Percentiles rank a stretch among this genome's conserved stretches.
Evolutionary conservation across 64 coral and sea anemone species (phyloP).

Genomic region (Acropora tenuis): DNA sequence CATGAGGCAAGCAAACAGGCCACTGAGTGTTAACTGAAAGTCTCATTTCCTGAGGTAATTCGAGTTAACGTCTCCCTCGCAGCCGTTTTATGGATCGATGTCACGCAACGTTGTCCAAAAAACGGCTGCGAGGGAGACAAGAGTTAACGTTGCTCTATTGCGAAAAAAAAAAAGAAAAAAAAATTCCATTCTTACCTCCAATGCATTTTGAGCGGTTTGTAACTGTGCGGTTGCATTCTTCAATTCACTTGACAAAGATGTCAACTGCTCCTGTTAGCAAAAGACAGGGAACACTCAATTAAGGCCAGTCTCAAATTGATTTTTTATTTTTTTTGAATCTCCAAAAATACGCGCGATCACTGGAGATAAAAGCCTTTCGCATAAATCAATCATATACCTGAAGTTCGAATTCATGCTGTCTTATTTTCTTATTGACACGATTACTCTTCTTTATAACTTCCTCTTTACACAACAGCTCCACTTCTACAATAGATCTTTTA

Average conservation of each 20-base stretch:
- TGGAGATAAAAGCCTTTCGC: not conserved
- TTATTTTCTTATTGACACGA: slow-evolving; percentile 36
- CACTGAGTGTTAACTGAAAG: too few relatives aligned
- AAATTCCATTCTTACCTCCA: not conserved
- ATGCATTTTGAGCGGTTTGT: not conserved
- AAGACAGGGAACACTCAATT: too few relatives aligned
- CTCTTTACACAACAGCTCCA: slow-evolving; percentile 52
- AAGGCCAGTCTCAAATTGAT: not conserved
- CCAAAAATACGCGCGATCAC: not conserved
- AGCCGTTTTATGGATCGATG: too few relatives aligned
- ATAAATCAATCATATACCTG: slow-evolving; percentile 21
- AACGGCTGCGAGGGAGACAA: too few relatives aligned
- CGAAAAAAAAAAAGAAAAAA: too few relatives aligned
- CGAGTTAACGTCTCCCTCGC: too few relatives aligned
- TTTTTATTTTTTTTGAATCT: not conserved
- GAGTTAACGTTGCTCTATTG: too few relatives aligned
- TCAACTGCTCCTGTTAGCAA: not conserved
- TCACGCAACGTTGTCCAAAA: too few relatives aligned
- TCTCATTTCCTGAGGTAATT: too few relatives aligned
- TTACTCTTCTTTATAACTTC: slow-evolving; percentile 40
- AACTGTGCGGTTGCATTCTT: not conserved
- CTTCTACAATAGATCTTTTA: slow-evolving; percentile 55
- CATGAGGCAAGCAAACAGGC: too few relatives aligned
- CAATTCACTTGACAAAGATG: slow-evolving; percentile 5
- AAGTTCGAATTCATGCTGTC: slow-evolving; percentile 1